Conservation (phyloP, 1,140 invertebrate genomes). For the Euura saliciscinereae region DNA sequence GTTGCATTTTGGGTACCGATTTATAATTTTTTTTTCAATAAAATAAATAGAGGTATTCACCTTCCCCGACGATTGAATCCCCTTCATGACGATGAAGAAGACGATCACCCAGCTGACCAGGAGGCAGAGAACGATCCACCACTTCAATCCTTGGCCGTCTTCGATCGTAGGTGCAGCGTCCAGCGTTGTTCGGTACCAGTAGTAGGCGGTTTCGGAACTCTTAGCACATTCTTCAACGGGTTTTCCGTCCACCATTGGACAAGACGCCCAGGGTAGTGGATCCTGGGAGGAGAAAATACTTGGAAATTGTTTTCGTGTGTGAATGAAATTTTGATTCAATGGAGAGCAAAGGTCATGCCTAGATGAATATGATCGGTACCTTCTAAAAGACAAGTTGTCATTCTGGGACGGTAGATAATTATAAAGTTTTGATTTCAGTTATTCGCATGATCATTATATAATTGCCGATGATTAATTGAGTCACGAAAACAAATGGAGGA, state of each 20-base stretch:
- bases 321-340: too few species aligned
- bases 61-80: conserved; percentile 97
- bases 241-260: conserved; percentile 77
- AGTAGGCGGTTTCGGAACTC: conserved; percentile 86
- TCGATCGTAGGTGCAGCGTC: conserved; percentile 85
- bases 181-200: conserved; percentile 87
- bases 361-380: too few species aligned
- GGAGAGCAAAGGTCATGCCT: too few species aligned
- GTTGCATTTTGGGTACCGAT: neutral
- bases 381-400: too few species aligned
- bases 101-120: conserved; percentile 93
- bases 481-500: too few species aligned
- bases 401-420: too few species aligned
- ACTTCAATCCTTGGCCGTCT: conserved; percentile 82
- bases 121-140: conserved; percentile 94
- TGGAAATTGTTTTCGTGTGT: too few species aligned
- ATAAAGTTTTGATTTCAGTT: too few species aligned
- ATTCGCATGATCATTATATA: too few species aligned
- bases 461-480: too few species aligned
- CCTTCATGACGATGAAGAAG: conserved; percentile 97
- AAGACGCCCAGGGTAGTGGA: conserved; percentile 83
- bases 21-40: conserved; percentile 8
- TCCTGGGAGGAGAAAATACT: too few species aligned
- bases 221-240: conserved; percentile 77
- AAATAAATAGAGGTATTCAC: conserved; percentile 58